Evolutionary conservation across 2,888 invertebrate genomes (phyloP).

Genomic region (Drosophila algonquin): DNA sequence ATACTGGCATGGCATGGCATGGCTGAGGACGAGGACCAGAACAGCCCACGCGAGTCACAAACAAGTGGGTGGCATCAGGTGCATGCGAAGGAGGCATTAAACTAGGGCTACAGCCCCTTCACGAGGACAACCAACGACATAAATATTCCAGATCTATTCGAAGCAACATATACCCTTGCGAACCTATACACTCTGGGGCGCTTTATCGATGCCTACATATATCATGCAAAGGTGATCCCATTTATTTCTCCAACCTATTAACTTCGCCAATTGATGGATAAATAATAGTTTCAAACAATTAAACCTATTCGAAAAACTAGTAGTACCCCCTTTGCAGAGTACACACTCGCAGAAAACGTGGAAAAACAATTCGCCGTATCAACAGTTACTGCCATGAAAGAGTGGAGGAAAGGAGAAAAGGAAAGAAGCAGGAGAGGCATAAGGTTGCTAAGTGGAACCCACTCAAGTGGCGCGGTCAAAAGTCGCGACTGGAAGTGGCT

Average conservation of each 20-base stretch:
- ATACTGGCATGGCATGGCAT: not conserved
- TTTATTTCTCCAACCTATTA: not conserved
- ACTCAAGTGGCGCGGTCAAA: slow-evolving; percentile 36
- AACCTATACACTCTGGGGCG: not conserved
- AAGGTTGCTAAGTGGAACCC: slow-evolving; percentile 9
- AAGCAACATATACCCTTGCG: not conserved
- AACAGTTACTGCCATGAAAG: slow-evolving; percentile 41
- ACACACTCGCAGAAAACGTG: not conserved
- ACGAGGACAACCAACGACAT: not conserved
- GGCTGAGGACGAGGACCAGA: slow-evolving; percentile 1
- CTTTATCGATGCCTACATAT: too few species aligned
- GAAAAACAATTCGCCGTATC: slow-evolving; percentile 39
- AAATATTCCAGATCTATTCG: not conserved
- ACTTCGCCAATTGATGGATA: not conserved
- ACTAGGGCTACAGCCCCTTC: slow-evolving; percentile 23
- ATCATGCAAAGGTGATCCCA: too few species aligned
- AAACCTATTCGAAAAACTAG: too few species aligned
- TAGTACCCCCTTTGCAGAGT: not conserved
- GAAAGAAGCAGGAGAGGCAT: not conserved
- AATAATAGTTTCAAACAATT: too few species aligned
- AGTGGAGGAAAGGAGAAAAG: not conserved
- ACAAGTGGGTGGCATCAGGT: slow-evolving; percentile 22
- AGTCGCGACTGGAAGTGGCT: slow-evolving; percentile 43
- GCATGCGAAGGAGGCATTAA: slow-evolving; percentile 53
- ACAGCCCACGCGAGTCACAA: slow-evolving; percentile 10